Conservation (phyloP, 2,113 vertebrate genomes). For the Corapipo altera region DNA sequence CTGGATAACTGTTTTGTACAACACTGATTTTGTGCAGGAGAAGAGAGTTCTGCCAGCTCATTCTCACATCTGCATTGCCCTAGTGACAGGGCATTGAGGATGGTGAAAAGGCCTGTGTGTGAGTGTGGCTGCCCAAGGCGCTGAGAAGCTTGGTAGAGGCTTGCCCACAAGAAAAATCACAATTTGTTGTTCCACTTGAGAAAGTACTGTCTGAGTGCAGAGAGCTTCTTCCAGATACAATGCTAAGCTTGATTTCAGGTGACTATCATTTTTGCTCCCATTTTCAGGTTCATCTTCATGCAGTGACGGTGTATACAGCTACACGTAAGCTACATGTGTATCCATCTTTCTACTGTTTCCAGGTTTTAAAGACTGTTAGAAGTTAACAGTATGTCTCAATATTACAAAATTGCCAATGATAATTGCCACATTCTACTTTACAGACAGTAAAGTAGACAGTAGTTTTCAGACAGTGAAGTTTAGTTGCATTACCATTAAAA, state of each 20-base stretch:
- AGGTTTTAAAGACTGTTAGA: not conserved
- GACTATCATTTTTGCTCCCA: not conserved
- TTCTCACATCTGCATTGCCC: not conserved
- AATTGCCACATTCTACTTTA: not conserved
- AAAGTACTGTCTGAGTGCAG: not conserved
- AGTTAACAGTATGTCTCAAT: not conserved
- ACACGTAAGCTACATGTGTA: not conserved
- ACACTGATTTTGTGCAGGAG: not conserved
- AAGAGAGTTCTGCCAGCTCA: not conserved
- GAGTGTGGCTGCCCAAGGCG: not conserved
- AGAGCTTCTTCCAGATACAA: not conserved
- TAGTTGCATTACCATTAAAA: not conserved
- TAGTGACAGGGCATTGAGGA: not conserved
- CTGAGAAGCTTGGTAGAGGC: not conserved
- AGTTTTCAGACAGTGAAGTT: not conserved
- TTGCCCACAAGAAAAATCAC: not conserved
- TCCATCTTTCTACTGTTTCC: not conserved
- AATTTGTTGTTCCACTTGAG: not conserved
- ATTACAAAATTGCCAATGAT: not conserved
- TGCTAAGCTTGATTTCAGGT: not conserved
- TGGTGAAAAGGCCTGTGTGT: not conserved
- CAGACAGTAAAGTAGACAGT: not conserved
- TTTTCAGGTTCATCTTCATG: not conserved
- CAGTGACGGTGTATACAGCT: not conserved
- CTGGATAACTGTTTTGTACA: not conserved